Evolutionary conservation across 1,140 invertebrate genomes (phyloP).

Genomic region (Protaetia brevitarsis): DNA sequence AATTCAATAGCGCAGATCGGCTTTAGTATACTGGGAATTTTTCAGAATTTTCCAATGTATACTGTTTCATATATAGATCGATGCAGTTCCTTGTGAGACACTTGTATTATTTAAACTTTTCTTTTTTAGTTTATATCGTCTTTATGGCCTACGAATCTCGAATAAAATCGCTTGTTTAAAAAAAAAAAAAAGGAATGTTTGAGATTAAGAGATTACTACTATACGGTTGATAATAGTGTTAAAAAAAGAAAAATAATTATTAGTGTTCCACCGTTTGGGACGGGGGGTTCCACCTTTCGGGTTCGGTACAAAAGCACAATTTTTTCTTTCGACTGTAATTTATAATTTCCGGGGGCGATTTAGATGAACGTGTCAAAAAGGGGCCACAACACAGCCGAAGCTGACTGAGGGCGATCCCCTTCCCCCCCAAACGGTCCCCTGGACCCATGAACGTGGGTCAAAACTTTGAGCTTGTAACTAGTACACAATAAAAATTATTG

Average conservation of each 20-base stretch:
- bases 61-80: too few species aligned
- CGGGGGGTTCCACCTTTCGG: not conserved
- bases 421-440: conserved; percentile 4
- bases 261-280: conserved; percentile 3
- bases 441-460: conserved; percentile 24
- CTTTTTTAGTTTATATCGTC: not conserved
- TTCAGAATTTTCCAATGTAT: too few species aligned
- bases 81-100: too few species aligned
- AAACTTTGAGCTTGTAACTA: conserved; percentile 41
- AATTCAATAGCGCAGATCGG: too few species aligned
- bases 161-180: not conserved
- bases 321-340: not conserved
- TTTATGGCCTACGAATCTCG: conserved; percentile 4
- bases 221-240: conserved; percentile 11
- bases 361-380: not conserved
- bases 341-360: not conserved
- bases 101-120: too few species aligned
- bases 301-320: not conserved
- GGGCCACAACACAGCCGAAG: not conserved
- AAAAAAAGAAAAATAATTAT: not conserved
- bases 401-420: not conserved
- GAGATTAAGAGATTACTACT: not conserved
- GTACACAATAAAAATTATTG: conserved; percentile 42
- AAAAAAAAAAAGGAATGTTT: conserved; percentile 20
- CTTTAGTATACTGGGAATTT: too few species aligned